Evolutionary conservation across 2,113 vertebrate genomes (phyloP).

Genomic region (Tenebrosternarchus preto): DNA sequence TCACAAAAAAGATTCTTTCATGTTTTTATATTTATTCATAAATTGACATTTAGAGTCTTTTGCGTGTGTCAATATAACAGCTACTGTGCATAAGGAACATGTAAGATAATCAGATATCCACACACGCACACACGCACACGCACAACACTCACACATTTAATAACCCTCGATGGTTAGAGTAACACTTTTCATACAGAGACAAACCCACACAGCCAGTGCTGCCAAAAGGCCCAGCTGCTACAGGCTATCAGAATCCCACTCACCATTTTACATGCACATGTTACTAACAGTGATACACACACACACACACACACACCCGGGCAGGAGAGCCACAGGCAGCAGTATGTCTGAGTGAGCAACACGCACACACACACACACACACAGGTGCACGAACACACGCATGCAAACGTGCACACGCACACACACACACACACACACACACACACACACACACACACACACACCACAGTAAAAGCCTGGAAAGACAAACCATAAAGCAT

Average conservation of each 20-base stretch:
- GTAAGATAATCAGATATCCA: background rate
- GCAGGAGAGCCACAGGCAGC: background rate
- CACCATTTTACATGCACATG: background rate
- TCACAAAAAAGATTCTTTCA: too few relatives aligned
- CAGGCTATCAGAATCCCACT: background rate
- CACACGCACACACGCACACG: background rate
- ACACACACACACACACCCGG: background rate
- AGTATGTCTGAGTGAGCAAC: background rate
- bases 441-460: background rate
- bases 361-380: background rate
- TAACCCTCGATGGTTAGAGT: conserved; percentile 2
- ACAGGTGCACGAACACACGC: background rate
- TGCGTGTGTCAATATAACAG: background rate
- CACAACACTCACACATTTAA: background rate
- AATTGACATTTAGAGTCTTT: background rate
- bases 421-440: background rate
- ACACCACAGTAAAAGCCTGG: too few relatives aligned
- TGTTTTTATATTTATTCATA: conserved; percentile 18
- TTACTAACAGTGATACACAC: background rate
- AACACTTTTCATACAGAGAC: conserved; percentile 4
- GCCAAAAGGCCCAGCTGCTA: too few relatives aligned
- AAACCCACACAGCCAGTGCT: background rate
- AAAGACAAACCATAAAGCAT: too few relatives aligned
- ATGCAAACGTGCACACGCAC: background rate
- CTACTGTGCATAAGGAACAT: background rate